Evolutionary conservation across 1,140 invertebrate genomes (phyloP).

Genomic region (Eumeta japonica): DNA sequence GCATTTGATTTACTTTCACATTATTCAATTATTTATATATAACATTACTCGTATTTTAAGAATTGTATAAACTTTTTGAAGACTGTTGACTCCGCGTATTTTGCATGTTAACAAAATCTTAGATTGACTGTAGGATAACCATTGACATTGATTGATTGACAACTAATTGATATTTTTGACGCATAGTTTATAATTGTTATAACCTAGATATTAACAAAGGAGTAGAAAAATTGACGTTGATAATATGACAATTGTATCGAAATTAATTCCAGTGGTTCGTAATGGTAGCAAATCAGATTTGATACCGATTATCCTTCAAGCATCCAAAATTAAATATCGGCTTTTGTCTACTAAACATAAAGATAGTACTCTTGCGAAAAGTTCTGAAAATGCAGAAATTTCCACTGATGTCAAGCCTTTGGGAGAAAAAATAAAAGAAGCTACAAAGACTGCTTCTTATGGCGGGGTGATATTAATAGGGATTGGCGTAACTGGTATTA

Average conservation of each 20-base stretch:
- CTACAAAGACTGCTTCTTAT: slow-evolving; percentile 81
- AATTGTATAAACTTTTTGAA: no score
- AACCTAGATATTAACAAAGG: background rate
- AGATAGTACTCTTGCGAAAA: slow-evolving; percentile 30
- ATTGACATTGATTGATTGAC: no score
- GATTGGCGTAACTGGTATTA: slow-evolving; percentile 71
- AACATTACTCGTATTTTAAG: no score
- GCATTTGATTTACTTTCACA: no score
- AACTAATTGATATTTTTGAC: no score
- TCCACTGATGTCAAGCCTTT: slow-evolving; percentile 64
- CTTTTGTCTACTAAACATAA: slow-evolving; percentile 30
- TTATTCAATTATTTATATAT: no score
- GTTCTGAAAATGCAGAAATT: slow-evolving; percentile 38
- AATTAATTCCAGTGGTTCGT: slow-evolving; percentile 27
- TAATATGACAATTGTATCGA: slow-evolving; percentile 49
- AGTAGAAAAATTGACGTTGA: no score
- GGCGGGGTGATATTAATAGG: slow-evolving; percentile 77
- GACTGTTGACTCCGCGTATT: no score
- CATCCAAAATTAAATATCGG: slow-evolving; percentile 19
- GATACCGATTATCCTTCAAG: slow-evolving; percentile 19
- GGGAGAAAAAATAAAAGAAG: slow-evolving; percentile 80
- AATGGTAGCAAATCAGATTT: slow-evolving; percentile 18
- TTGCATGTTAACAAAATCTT: no score
- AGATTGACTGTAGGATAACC: no score
- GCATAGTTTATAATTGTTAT: slow-evolving; percentile 2